phyloP scores from a whole-genome alignment of 2,888 invertebrate species.

The Ommatoiulus sabulosus region DNA sequence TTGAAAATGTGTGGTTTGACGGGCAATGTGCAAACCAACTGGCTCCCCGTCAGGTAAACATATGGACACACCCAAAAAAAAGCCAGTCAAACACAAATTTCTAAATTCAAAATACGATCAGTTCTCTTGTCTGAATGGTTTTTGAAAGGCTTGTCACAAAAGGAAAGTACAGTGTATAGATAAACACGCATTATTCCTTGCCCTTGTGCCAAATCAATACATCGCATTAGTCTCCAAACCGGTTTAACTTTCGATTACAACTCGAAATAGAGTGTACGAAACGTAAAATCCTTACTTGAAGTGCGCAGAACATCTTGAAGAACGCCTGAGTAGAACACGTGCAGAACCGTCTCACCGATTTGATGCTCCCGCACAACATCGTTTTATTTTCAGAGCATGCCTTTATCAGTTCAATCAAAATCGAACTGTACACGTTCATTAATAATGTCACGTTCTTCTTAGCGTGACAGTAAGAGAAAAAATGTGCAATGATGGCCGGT shows the following conservation, averaged over 20 bases:
- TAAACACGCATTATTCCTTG: background rate
- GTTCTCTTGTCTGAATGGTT: background rate
- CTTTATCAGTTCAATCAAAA: too few relatives aligned
- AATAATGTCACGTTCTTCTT: too few relatives aligned
- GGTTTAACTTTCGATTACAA: background rate
- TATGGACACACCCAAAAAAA: background rate
- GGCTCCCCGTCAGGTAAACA: background rate
- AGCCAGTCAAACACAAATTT: background rate
- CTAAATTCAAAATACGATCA: background rate
- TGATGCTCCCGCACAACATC: too few relatives aligned
- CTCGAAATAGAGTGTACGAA: background rate
- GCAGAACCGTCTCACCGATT: too few relatives aligned
- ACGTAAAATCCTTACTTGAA: background rate
- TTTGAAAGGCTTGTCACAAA: background rate
- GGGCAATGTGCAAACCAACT: too few relatives aligned
- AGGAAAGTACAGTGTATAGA: background rate
- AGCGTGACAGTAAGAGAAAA: too few relatives aligned
- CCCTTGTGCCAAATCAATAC: constrained; percentile 19
- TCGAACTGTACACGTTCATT: too few relatives aligned
- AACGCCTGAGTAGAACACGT: too few relatives aligned
- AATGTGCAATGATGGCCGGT: too few relatives aligned
- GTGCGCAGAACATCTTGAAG: background rate
- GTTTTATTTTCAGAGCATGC: too few relatives aligned
- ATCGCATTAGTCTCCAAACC: background rate
- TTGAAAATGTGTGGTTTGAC: too few relatives aligned